Evolutionary conservation across 1,140 invertebrate genomes (phyloP), one percentile per base, ranked within the genome.

Genomic region (Drosophila malerkotliana): DNA sequence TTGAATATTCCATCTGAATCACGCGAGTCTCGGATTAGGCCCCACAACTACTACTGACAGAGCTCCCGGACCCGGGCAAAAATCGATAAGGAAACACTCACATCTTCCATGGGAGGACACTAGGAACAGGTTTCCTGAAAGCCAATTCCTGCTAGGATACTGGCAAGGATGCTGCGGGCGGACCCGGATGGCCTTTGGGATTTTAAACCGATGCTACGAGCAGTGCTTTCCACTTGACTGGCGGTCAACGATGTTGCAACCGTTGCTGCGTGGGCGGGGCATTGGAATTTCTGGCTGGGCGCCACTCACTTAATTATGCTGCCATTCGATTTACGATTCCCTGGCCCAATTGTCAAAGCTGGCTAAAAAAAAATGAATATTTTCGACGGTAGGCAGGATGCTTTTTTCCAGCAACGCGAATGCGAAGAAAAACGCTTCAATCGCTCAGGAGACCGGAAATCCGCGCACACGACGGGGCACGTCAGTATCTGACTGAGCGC

Each of bases 41-140:
- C 60, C 56, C 60, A 9, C 24, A 45, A 69, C 48, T 48, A 56
- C 48, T 18, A 18, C 41, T 18, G 14, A 44, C 4, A 37, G 10
- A 57, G 71, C 53, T 74, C 59, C 72, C 48, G 61, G 69, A 51
- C 60, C 52, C 41, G 56, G 28, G 32, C 53, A 82, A 88, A 87
- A 88, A 88, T 88, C 83, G 61, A 88, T 88, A 88, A 58, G 45
- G 69, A 66, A n/a, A 10, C 83, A 87, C 83, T 88, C 64, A 87
- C 83, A 54, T 79, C 32, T 83, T 66, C 62, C 76, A 77, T 81
- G 69, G 51, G 62, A 59, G 45, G 28, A 68, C 18, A 69, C 30
- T 54, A 44, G 30, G 15, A 37, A 37, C 41, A 44, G n/a, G 41
- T 44, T 18, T 44, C 52, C 39, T 47, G 47, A 15, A 37, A 53